These are phyloP conservation scores for Megaustenia siamemsis DNA, from an alignment of 2,888 invertebrate species.

Conservation along the genomic window DNA sequence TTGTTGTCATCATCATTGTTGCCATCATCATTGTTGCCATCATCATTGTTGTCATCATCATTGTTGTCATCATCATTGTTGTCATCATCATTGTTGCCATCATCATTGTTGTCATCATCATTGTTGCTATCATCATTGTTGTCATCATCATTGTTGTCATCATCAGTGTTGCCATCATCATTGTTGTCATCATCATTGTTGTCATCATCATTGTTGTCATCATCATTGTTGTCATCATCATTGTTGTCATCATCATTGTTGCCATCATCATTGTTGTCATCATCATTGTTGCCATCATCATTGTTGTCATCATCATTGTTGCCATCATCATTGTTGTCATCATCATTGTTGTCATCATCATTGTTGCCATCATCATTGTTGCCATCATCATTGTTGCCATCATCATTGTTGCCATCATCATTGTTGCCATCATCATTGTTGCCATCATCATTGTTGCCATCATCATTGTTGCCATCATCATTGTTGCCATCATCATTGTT, in stretches of 20 bases:
- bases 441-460: not conserved
- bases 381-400: not conserved
- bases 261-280: constrained; percentile 21
- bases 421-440: not conserved
- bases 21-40: not conserved
- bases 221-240: not conserved
- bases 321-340: constrained; percentile 16
- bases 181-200: not conserved
- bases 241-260: not conserved
- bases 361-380: constrained; percentile 8
- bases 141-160: not conserved
- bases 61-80: not conserved
- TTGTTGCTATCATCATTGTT: not conserved
- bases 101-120: not conserved
- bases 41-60: not conserved
- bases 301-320: not conserved
- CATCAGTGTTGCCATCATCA: no score
- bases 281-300: constrained; percentile 9
- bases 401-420: not conserved
- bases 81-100: not conserved
- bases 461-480: not conserved
- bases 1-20: not conserved
- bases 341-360: not conserved
- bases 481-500: not conserved
- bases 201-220: not conserved